Conservation (phyloP, 2,797 vertebrate species). For the Tragopan temminckii region DNA sequence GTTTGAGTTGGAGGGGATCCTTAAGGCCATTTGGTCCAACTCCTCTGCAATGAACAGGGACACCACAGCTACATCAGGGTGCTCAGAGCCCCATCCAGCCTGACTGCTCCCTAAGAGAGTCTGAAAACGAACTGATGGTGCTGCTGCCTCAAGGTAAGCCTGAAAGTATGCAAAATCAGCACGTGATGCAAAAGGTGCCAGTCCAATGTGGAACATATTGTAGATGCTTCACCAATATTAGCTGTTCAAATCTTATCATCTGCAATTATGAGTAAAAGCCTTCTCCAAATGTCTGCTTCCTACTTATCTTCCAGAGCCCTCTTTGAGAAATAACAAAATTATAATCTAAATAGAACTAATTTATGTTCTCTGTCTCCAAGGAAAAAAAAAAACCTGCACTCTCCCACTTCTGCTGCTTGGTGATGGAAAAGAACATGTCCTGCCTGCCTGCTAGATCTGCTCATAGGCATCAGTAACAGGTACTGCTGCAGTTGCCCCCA, state of each 20-base stretch:
- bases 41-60: too few relatives aligned
- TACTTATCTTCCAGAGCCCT: neutral
- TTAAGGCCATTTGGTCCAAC: too few relatives aligned
- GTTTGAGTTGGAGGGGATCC: too few relatives aligned
- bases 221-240: neutral
- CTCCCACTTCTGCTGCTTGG: neutral
- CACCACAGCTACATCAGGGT: too few relatives aligned
- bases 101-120: neutral
- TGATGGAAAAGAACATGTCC: neutral
- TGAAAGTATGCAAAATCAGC: neutral
- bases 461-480: neutral
- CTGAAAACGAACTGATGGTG: neutral
- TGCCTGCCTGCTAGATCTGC: neutral
- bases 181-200: neutral
- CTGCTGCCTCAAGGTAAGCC: neutral
- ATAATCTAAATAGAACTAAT: neutral
- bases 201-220: neutral
- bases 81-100: too few relatives aligned
- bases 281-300: neutral
- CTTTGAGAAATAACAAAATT: neutral
- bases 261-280: neutral
- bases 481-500: neutral
- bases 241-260: neutral
- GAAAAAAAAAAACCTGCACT: neutral
- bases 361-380: neutral